Conservation (phyloP, 2,113 vertebrate genomes). For the Actenoides lindsayi region DNA sequence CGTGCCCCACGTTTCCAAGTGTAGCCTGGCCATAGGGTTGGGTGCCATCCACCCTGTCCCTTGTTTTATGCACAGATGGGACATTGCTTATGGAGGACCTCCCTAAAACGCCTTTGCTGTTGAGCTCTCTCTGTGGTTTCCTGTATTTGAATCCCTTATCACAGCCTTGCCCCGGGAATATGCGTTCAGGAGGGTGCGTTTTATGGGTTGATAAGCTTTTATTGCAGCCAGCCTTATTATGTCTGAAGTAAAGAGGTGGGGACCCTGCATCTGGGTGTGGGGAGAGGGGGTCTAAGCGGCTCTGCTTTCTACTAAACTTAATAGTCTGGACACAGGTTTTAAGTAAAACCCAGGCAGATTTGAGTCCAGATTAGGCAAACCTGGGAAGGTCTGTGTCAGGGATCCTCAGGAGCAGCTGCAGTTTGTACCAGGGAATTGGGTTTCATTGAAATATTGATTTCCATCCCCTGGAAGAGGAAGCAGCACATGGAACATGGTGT, state of each 20-base stretch:
- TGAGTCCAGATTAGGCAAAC: not conserved
- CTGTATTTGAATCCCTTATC: constrained; percentile 25
- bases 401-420: not conserved
- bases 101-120: not conserved
- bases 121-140: constrained; percentile 3
- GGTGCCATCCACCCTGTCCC: rapidly evolving
- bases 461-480: not conserved
- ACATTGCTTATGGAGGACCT: not conserved
- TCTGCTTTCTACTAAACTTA: not conserved
- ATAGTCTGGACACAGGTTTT: not conserved
- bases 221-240: not conserved
- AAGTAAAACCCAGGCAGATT: not conserved
- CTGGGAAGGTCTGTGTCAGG: not conserved
- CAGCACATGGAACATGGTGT: not conserved
- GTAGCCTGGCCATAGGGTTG: rapidly evolving
- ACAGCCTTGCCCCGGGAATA: not conserved
- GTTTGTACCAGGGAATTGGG: not conserved
- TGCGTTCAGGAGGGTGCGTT: not conserved
- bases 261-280: rapidly evolving
- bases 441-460: not conserved
- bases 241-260: not conserved
- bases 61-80: rapidly evolving
- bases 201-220: constrained; percentile 43
- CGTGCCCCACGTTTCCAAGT: not conserved
- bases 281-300: rapidly evolving